Conservation (phyloP, 2,797 vertebrate genomes). For the Lophius americanus region DNA sequence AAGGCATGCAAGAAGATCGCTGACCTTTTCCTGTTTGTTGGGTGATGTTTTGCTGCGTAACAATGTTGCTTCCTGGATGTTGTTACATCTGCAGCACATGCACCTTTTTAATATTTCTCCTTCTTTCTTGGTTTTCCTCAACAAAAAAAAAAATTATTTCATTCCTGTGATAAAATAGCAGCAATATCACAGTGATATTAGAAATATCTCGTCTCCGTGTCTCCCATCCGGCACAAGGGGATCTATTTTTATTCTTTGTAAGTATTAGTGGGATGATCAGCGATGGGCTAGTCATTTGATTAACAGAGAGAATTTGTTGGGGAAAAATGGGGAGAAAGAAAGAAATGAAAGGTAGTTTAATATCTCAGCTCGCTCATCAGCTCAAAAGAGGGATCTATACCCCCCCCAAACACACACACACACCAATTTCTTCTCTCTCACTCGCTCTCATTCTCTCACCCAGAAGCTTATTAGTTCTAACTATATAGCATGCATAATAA, state of each 20-base stretch:
- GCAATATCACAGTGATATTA: slow-evolving; percentile 48
- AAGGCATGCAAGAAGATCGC: slow-evolving; percentile 82
- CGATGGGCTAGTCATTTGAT: slow-evolving; percentile 93
- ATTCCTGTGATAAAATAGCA: slow-evolving; percentile 35
- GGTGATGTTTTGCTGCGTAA: slow-evolving; percentile 66
- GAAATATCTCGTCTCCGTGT: slow-evolving; percentile 42
- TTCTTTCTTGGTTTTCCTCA: slow-evolving; percentile 20
- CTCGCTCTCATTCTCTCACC: slow-evolving; percentile 53
- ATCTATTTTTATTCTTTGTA: slow-evolving; percentile 96
- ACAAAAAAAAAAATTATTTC: slow-evolving; percentile 26
- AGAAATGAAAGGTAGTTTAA: slow-evolving; percentile 99
- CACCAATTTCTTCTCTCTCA: slow-evolving; percentile 36
- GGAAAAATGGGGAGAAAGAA: slow-evolving; percentile 66
- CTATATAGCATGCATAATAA: slow-evolving; percentile 99
- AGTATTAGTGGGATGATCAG: slow-evolving; percentile 89
- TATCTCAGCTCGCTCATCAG: slow-evolving; percentile 99
- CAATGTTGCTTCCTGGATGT: slow-evolving; percentile 14
- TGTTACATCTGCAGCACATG: neutral
- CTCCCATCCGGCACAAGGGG: slow-evolving; percentile 70
- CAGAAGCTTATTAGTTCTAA: slow-evolving; percentile 99
- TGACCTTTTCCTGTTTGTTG: slow-evolving; percentile 66
- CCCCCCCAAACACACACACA: slow-evolving; percentile 37
- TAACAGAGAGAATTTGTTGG: slow-evolving; percentile 92
- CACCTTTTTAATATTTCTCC: neutral
- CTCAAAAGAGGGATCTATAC: slow-evolving; percentile 92